Evolutionary conservation across 2,888 invertebrate genomes (phyloP).

Genomic region (Cephus sareptanus): DNA sequence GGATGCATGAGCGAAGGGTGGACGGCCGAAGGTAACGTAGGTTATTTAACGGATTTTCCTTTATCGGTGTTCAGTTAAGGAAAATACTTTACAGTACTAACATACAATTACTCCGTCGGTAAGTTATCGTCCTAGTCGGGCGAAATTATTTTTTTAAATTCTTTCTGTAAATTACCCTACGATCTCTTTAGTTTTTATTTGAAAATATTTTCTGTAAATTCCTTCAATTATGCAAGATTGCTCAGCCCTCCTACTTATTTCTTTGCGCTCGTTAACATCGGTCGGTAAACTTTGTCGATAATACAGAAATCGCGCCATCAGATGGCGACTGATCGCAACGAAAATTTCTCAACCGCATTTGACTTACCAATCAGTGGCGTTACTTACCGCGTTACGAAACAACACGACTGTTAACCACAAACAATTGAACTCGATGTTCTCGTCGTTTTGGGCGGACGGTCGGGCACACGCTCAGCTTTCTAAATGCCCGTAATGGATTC

Average conservation of each 20-base stretch:
- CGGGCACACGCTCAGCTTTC: conserved; percentile 25
- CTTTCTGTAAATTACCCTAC: too few species aligned
- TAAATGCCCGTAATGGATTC: conserved; percentile 39
- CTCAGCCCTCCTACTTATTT: too few species aligned
- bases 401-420: conserved; percentile 21
- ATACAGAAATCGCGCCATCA: background rate
- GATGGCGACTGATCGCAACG: background rate
- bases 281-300: background rate
- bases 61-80: too few species aligned
- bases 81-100: background rate
- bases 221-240: too few species aligned
- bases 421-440: conserved; percentile 16
- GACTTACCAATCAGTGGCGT: background rate
- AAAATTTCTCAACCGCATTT: background rate
- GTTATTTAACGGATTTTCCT: too few species aligned
- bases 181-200: too few species aligned
- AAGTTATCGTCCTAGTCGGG: background rate
- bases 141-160: background rate
- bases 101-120: background rate
- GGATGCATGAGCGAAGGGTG: too few species aligned
- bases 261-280: background rate
- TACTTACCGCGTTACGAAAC: conserved; percentile 21
- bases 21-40: too few species aligned
- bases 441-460: conserved; percentile 13
- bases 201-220: too few species aligned